phyloP scores from a whole-genome alignment of 2,113 vertebrate genomes.

The Pluvianellus socialis region DNA sequence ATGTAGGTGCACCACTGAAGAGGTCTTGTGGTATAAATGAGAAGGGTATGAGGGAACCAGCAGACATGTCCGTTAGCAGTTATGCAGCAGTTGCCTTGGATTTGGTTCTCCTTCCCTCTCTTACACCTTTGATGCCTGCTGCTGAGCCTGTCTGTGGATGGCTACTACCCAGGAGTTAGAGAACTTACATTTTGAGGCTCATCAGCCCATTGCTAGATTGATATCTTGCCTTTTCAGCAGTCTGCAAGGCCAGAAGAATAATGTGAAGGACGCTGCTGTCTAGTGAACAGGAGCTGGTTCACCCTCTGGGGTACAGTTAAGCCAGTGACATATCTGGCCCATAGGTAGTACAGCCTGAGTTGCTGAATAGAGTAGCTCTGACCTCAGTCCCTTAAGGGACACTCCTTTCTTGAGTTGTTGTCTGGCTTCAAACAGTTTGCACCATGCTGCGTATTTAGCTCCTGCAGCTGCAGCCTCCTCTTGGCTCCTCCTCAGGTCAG shows the following conservation, averaged over 20 bases:
- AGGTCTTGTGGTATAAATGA: not conserved
- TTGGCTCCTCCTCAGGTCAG: not conserved
- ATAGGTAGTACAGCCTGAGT: not conserved
- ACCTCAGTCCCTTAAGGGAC: not conserved
- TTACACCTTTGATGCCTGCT: not conserved
- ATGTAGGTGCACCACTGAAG: not conserved
- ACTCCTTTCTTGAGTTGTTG: not conserved
- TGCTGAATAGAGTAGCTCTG: not conserved
- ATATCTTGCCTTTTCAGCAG: not conserved
- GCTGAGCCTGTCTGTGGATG: not conserved
- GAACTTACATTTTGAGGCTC: not conserved
- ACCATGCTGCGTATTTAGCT: not conserved
- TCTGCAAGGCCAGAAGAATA: not conserved
- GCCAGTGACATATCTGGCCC: not conserved
- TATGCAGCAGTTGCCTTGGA: not conserved
- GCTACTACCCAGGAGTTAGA: rapidly evolving
- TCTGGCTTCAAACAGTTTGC: not conserved
- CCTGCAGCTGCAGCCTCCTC: not conserved
- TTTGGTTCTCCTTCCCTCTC: not conserved
- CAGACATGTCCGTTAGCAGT: not conserved
- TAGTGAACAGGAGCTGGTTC: not conserved
- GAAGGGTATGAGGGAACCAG: not conserved
- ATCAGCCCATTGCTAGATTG: not conserved
- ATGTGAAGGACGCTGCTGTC: not conserved
- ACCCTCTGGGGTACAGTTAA: not conserved